Percentiles rank a stretch among this genome's conserved stretches.
These are phyloP conservation scores for Drosophila setosimentum DNA, from an alignment of 2,888 invertebrate species.

Conservation along the genomic window DNA sequence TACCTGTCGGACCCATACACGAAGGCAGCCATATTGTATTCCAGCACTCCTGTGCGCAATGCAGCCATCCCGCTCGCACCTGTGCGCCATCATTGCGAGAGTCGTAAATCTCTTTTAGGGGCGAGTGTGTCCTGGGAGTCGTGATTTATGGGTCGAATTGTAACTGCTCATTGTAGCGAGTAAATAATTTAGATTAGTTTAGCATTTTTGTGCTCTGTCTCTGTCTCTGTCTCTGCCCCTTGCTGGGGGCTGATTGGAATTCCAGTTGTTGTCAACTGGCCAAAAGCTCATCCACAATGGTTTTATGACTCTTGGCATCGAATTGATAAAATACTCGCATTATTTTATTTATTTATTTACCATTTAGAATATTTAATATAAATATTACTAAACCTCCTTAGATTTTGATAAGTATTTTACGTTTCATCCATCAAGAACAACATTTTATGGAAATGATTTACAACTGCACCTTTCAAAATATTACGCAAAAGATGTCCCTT, in stretches of 20 bases:
- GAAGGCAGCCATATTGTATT: conserved; percentile 83
- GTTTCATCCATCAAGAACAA: background rate
- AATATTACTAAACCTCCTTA: background rate
- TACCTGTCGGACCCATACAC: conserved; percentile 73
- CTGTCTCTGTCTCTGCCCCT: conserved; percentile 16
- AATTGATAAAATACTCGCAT: background rate
- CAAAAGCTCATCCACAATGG: conserved; percentile 18
- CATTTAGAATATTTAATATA: background rate
- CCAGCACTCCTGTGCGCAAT: conserved; percentile 74
- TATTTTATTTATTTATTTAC: background rate
- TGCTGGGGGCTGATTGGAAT: conserved; percentile 62
- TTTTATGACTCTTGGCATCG: conserved; percentile 38
- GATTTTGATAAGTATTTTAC: background rate
- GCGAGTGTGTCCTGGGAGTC: conserved; percentile 81
- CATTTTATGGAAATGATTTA: conserved; percentile 58
- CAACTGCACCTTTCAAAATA: conserved; percentile 81
- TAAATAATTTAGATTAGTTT: conserved; percentile 80
- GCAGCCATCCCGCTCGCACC: conserved; percentile 65
- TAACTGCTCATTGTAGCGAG: conserved; percentile 77
- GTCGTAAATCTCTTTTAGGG: conserved; percentile 80
- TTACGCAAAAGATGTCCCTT: conserved; percentile 67
- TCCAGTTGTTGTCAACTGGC: conserved; percentile 43
- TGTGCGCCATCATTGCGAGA: conserved; percentile 45
- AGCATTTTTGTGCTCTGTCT: conserved; percentile 55
- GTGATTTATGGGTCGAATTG: conserved; percentile 80